These are phyloP conservation scores for Morelia viridis DNA, from an alignment of 2,797 vertebrate genomes.

Conservation along the genomic window DNA sequence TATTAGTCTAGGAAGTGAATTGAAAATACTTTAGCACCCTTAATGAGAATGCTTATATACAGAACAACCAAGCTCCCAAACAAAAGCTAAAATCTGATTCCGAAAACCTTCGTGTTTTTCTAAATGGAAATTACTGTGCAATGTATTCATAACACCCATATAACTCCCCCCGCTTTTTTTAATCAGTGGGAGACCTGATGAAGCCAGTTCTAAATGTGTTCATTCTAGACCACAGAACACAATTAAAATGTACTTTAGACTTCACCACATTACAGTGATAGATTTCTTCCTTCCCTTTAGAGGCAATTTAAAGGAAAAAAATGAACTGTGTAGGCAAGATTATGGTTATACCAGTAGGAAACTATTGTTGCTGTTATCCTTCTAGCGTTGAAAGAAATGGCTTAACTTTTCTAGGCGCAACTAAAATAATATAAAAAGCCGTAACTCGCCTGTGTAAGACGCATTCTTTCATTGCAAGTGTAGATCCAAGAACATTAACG, in stretches of 20 bases:
- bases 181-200: not conserved
- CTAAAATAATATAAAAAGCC: not conserved
- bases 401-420: not conserved
- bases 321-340: not conserved
- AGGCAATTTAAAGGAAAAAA: conserved; percentile 14
- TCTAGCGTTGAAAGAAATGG: not conserved
- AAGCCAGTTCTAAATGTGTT: not conserved
- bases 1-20: not conserved
- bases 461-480: not conserved
- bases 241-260: conserved; percentile 29
- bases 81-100: conserved; percentile 1
- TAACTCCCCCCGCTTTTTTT: not conserved
- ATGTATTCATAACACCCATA: not conserved
- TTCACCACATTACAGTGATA: not conserved
- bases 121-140: not conserved
- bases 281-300: conserved; percentile 2
- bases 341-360: not conserved
- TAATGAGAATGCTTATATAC: not conserved
- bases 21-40: not conserved
- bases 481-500: not conserved
- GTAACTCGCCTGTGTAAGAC: not conserved
- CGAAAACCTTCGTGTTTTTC: not conserved
- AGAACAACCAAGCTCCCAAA: not conserved
- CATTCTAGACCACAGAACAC: conserved; percentile 13
- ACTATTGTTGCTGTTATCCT: not conserved